Percentiles rank a stretch among this genome's conserved stretches.
Conservation (phyloP, 2,888 invertebrate genomes). For the Troilus luridus region DNA sequence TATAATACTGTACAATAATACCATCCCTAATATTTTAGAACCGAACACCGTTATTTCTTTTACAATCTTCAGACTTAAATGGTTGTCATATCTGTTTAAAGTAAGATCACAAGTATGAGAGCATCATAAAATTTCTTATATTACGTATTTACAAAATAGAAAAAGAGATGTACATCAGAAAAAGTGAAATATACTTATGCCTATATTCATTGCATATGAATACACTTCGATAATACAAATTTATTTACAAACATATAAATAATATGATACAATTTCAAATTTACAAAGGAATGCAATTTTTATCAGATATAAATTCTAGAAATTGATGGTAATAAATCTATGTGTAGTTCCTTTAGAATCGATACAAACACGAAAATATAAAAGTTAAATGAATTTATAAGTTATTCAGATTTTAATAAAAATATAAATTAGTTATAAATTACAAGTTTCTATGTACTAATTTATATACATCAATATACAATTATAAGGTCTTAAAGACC, state of each 20-base stretch:
- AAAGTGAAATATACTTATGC: conserved; percentile 14
- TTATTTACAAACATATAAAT: conserved; percentile 59
- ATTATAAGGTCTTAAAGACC: conserved; percentile 27
- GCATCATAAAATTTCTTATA: conserved; percentile 56
- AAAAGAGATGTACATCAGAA: conserved; percentile 53
- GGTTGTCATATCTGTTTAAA: conserved; percentile 48
- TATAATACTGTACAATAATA: conserved; percentile 54
- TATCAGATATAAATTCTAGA: conserved; percentile 21
- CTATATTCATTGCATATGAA: conserved; percentile 45
- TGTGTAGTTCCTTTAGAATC: not conserved
- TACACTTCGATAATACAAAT: conserved; percentile 51
- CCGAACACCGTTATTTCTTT: not conserved
- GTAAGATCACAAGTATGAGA: conserved; percentile 58
- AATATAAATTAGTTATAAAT: conserved; percentile 60
- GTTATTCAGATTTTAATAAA: conserved; percentile 59
- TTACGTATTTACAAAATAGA: conserved; percentile 55
- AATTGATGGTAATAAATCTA: conserved; percentile 43
- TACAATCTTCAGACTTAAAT: not conserved
- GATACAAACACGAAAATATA: conserved; percentile 53
- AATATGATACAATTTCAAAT: conserved; percentile 59
- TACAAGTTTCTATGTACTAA: conserved; percentile 53
- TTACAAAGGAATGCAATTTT: conserved; percentile 60
- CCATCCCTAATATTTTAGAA: not conserved
- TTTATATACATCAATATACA: conserved; percentile 57
- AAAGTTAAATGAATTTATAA: conserved; percentile 56